Percentiles rank a stretch among this genome's conserved stretches.
phyloP scores from a whole-genome alignment of 2,888 invertebrate genomes.

The Amphipyra tragopoginis region DNA sequence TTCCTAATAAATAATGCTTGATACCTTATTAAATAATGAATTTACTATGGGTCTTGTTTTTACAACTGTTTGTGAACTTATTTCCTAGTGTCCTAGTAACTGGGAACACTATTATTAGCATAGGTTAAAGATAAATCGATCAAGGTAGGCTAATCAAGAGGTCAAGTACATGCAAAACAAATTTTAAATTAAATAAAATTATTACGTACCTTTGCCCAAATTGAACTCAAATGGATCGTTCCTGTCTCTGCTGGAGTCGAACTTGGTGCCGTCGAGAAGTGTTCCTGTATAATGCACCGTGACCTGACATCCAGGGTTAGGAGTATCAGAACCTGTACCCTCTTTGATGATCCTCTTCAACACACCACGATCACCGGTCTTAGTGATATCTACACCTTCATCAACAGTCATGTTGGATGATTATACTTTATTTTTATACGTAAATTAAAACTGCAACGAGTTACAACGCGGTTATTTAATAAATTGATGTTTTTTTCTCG shows the following conservation, averaged over 20 bases:
- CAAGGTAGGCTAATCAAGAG: constrained; percentile 42
- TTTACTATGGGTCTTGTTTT: background rate
- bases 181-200: constrained; percentile 11
- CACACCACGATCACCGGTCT: constrained; percentile 92
- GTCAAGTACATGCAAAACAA: constrained; percentile 23
- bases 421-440: constrained; percentile 6
- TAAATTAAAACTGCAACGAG: constrained; percentile 1
- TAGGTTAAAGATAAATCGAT: constrained; percentile 42
- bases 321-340: constrained; percentile 93
- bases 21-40: background rate
- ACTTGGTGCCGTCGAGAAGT: constrained; percentile 95
- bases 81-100: background rate
- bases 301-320: constrained; percentile 92
- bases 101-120: constrained; percentile 1
- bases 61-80: background rate
- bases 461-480: background rate
- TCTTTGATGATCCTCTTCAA: constrained; percentile 93
- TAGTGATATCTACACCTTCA: constrained; percentile 83
- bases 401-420: constrained; percentile 78
- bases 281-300: constrained; percentile 97
- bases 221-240: constrained; percentile 96
- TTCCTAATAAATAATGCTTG: background rate
- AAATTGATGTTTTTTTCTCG: constrained; percentile 43
- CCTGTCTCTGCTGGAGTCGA: constrained; percentile 97
- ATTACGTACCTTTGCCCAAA: constrained; percentile 93